Base-by-base conservation (phyloP, 2,888 invertebrate genomes). In the Sicus ferrugineus region DNA sequence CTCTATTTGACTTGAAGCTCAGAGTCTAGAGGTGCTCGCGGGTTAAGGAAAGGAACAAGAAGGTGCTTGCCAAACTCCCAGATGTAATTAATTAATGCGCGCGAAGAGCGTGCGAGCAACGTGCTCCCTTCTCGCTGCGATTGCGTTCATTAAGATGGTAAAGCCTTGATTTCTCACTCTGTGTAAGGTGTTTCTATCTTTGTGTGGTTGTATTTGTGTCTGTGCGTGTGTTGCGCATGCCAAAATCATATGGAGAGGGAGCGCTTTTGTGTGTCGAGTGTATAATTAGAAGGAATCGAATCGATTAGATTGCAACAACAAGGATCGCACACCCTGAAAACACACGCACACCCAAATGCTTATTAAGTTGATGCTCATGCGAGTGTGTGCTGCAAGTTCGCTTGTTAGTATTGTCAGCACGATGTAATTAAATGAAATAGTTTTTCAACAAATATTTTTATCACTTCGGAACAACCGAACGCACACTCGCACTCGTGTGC, bases 251-350 rank as follows among this genome's bases (percentile, higher is more conserved):
- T 76, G 74, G 74, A 72, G 31, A 48, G 30, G 38, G 4, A 52
- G 75, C 42, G 42, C 21, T 11, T 42, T 34, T 52, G 23, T 34
- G 21, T 50, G 52, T n/a, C n/a, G n/a, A n/a, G n/a, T 30, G 9
- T 75, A 78, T 79, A 80, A 79, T 79, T 80, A 80, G 79, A 75
- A 76, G 75, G 77, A 77, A 79, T 80, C 79, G 79, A 79, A 80
- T 79, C 80, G 81, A 80, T 80, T 79, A 80, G 80, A 79, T 79
- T 79, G 79, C 79, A 80, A 80, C 74, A 80, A 80, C 74, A 73
- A 79, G 78, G 79, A 79, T n/a, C n/a, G n/a, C n/a, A n/a, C 19
- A 9, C 38, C 16, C 4, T 77, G 76, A 75, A 76, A 74, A 72
- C 76, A 77, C 74, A 75, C 70, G 73, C 74, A 54, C 48, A 46